Evolutionary conservation across 2,113 vertebrate genomes (phyloP).

Genomic region (Phrynosoma platyrhinos): DNA sequence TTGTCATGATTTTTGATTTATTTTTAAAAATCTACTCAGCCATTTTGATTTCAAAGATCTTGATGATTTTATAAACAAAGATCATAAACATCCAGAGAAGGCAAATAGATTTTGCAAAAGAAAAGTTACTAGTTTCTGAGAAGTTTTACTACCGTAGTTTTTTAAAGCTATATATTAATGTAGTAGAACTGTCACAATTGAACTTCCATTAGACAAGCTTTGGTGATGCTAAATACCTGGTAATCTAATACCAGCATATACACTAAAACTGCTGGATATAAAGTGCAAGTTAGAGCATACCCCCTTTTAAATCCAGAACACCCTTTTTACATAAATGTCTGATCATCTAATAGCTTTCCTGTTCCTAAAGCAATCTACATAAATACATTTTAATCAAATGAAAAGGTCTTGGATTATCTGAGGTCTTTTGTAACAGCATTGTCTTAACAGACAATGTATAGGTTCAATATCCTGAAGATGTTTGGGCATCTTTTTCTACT

Average conservation of each 20-base stretch:
- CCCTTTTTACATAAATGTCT: background rate
- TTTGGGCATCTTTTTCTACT: background rate
- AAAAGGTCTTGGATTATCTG: background rate
- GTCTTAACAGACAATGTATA: background rate
- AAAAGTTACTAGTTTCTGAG: background rate
- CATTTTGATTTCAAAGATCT: background rate
- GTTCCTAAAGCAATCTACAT: background rate
- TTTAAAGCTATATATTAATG: background rate
- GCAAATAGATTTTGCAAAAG: background rate
- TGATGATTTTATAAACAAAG: constrained; percentile 16
- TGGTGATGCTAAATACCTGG: background rate
- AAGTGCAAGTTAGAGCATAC: background rate
- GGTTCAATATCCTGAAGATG: background rate
- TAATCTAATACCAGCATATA: background rate
- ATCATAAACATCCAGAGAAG: background rate
- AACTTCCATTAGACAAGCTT: background rate
- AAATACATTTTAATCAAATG: background rate
- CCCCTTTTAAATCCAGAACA: too few species aligned
- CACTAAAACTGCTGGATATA: background rate
- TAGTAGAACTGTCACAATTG: background rate
- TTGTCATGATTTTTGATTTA: constrained; percentile 29
- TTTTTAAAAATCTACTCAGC: constrained; percentile 1
- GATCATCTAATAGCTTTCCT: background rate
- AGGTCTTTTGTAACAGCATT: background rate
- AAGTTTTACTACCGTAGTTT: background rate